phyloP scores from a whole-genome alignment of 2,797 vertebrate genomes.

The Xenopus petersii region DNA sequence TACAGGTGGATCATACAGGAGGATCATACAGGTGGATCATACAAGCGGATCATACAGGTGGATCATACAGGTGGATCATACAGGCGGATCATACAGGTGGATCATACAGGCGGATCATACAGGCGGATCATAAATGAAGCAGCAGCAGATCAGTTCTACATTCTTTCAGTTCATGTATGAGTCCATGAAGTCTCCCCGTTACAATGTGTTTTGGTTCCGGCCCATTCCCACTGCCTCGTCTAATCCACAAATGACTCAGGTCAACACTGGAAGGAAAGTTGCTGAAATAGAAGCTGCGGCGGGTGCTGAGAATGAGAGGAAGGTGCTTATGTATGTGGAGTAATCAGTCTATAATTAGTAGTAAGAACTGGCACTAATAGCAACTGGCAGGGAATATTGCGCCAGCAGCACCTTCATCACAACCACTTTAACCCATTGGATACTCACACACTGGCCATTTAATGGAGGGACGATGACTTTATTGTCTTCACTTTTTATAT shows the following conservation, averaged over 20 bases:
- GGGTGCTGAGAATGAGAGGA: slow-evolving; percentile 23
- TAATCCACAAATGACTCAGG: slow-evolving; percentile 20
- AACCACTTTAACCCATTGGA: neutral
- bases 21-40: too few relatives aligned
- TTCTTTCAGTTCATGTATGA: slow-evolving; percentile 17
- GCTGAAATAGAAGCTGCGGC: slow-evolving; percentile 29
- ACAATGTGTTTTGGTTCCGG: slow-evolving; percentile 30
- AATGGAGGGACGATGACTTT: too few relatives aligned
- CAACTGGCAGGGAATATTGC: neutral
- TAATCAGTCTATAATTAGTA: slow-evolving; percentile 33
- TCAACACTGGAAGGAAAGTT: slow-evolving; percentile 3
- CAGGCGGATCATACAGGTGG: too few relatives aligned
- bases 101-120: too few relatives aligned
- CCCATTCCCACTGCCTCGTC: slow-evolving; percentile 25
- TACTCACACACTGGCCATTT: neutral
- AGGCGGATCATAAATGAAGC: too few relatives aligned
- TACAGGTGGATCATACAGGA: too few relatives aligned
- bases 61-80: too few relatives aligned
- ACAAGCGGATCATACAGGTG: too few relatives aligned
- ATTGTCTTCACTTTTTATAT: too few relatives aligned
- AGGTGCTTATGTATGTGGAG: slow-evolving; percentile 41
- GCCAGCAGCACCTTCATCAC: neutral
- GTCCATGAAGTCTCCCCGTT: slow-evolving; percentile 22
- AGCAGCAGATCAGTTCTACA: slow-evolving; percentile 1
- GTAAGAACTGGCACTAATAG: slow-evolving; percentile 19